A percentile compares a stretch with the other conserved stretches of the same genome.
phyloP scores from a whole-genome alignment of 2,113 vertebrate species.

The Melanotaenia duboulayi region DNA sequence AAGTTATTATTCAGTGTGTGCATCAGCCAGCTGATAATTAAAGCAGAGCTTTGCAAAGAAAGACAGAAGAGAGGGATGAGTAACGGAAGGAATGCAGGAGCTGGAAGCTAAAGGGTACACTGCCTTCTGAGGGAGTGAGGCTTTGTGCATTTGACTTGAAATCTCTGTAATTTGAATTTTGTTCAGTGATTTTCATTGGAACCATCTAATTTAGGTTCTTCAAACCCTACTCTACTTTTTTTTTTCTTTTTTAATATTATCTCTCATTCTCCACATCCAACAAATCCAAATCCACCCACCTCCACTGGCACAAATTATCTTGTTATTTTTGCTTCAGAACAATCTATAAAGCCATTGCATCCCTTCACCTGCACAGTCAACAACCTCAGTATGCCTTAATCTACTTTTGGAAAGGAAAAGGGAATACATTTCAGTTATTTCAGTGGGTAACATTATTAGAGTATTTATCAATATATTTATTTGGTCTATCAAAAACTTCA shows the following conservation, averaged over 20 bases:
- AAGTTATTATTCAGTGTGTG: conserved; percentile 41
- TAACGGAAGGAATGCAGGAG: conserved; percentile 37
- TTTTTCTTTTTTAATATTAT: conserved; percentile 2
- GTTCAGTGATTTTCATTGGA: conserved; percentile 1
- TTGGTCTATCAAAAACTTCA: no score
- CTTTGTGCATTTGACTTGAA: neutral
- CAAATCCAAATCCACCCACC: conserved; percentile 59
- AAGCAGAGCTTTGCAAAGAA: conserved; percentile 39
- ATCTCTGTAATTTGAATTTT: conserved; percentile 30
- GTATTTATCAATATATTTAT: neutral
- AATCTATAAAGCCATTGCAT: conserved; percentile 42
- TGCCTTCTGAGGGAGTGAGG: conserved; percentile 13
- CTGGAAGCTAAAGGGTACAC: conserved; percentile 29
- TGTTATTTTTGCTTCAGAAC: conserved; percentile 60
- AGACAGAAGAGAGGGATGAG: conserved; percentile 47
- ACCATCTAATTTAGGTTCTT: conserved; percentile 34
- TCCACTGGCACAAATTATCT: conserved; percentile 33
- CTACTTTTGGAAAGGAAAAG: neutral
- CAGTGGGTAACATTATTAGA: neutral
- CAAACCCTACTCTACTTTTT: neutral
- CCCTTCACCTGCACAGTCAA: conserved; percentile 44
- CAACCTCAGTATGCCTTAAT: conserved; percentile 6
- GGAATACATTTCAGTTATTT: neutral
- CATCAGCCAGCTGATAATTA: conserved; percentile 61
- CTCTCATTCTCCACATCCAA: conserved; percentile 19